Evolutionary conservation across 2,888 invertebrate species (phyloP).

Genomic region (Lepidocyrtinus sp.): DNA sequence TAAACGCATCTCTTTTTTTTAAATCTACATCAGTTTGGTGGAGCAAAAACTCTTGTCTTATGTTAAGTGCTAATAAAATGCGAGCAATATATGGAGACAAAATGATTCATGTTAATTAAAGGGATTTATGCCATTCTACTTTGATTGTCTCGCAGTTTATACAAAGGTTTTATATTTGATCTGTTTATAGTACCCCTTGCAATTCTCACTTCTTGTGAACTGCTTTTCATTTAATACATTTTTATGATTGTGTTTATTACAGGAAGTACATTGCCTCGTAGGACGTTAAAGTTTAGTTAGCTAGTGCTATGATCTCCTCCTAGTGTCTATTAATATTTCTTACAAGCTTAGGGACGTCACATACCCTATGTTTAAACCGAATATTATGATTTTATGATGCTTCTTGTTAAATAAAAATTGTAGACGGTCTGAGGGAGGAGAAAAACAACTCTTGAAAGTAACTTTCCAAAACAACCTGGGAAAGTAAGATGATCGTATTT

Average conservation of each 20-base stretch:
- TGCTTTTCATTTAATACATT: background rate
- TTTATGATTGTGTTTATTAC: constrained; percentile 43
- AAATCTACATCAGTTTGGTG: constrained; percentile 4
- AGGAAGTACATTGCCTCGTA: constrained; percentile 49
- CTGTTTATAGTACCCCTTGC: background rate
- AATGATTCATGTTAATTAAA: constrained; percentile 23
- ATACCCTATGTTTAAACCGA: too few relatives aligned
- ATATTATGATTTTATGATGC: too few relatives aligned
- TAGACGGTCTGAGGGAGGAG: too few relatives aligned
- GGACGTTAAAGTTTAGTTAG: too few relatives aligned
- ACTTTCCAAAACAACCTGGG: too few relatives aligned
- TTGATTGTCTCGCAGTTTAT: constrained; percentile 23
- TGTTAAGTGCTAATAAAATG: constrained; percentile 35
- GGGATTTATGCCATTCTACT: constrained; percentile 44
- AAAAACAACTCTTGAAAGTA: too few relatives aligned
- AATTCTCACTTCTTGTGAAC: background rate
- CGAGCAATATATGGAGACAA: constrained; percentile 22
- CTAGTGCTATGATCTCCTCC: too few relatives aligned
- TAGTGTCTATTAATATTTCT: too few relatives aligned
- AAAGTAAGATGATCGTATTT: too few relatives aligned
- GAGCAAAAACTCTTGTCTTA: background rate
- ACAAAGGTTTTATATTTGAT: background rate
- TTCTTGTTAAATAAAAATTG: too few relatives aligned
- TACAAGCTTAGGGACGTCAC: too few relatives aligned
- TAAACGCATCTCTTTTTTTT: background rate